phyloP scores from a whole-genome alignment of 2,797 vertebrate species.

The Spinibarbus caldwelli region DNA sequence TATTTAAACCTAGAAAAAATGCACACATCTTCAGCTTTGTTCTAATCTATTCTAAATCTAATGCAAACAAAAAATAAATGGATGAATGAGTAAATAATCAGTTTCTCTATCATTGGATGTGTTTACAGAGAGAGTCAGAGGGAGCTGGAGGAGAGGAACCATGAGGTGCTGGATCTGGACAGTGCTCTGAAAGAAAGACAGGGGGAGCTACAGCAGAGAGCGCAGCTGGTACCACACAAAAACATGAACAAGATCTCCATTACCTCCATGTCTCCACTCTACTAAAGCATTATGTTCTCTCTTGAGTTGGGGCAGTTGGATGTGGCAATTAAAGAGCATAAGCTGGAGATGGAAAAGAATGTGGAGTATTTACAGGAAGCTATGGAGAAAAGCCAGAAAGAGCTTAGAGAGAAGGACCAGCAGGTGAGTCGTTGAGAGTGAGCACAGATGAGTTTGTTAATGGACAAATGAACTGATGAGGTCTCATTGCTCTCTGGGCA shows the following conservation, averaged over 20 bases:
- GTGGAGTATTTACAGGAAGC: conserved; percentile 83
- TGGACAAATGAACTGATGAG: background rate
- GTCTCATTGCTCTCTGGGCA: background rate
- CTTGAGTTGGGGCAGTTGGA: conserved; percentile 89
- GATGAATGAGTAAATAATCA: background rate
- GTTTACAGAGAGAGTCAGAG: conserved; percentile 85
- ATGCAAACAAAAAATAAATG: background rate
- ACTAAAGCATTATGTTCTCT: conserved; percentile 19
- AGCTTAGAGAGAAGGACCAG: conserved; percentile 78
- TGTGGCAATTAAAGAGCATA: conserved; percentile 87
- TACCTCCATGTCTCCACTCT: background rate
- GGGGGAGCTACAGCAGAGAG: conserved; percentile 93
- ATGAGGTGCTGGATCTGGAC: conserved; percentile 90
- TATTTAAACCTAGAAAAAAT: background rate
- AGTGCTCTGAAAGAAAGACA: conserved; percentile 90
- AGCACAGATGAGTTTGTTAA: background rate
- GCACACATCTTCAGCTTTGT: background rate
- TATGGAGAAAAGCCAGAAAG: conserved; percentile 82
- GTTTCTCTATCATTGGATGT: conserved; percentile 36
- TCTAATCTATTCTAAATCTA: background rate
- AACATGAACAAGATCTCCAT: background rate
- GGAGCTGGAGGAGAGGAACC: conserved; percentile 90
- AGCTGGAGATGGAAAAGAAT: conserved; percentile 89
- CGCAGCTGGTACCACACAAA: conserved; percentile 83
- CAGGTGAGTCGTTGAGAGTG: conserved; percentile 74